A percentile compares a stretch with the other conserved stretches of the same genome.
Conservation (phyloP, 2,113 vertebrate species). For the Gadus chalcogrammus region DNA sequence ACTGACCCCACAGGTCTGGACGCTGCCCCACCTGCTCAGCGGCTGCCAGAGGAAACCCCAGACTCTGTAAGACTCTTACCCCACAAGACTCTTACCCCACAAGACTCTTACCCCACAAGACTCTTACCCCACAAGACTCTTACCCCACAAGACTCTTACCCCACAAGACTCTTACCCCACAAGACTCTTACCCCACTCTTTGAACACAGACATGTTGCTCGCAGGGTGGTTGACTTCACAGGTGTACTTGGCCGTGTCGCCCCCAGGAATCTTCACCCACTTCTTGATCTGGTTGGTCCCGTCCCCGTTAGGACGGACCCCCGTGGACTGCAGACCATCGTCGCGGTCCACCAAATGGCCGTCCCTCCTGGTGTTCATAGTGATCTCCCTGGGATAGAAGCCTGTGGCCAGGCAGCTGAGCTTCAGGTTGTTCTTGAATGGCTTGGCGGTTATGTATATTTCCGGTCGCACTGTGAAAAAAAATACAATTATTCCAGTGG, state of each 20-base stretch:
- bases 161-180: no score
- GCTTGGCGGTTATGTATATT: background rate
- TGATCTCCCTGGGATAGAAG: conserved; percentile 38
- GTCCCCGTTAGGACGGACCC: conserved; percentile 36
- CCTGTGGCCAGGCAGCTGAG: conserved; percentile 58
- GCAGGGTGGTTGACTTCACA: conserved; percentile 10
- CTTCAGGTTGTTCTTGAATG: accelerated
- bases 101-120: no score
- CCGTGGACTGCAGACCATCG: background rate
- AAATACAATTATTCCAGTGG: background rate
- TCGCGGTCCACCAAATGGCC: accelerated
- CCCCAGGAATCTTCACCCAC: conserved; percentile 29
- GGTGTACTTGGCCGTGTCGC: background rate
- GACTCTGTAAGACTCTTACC: no score
- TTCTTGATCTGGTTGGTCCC: conserved; percentile 43
- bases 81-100: no score
- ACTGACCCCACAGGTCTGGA: no score
- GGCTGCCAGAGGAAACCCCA: no score
- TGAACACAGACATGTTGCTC: accelerated
- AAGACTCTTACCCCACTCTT: conserved; percentile 30
- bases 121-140: no score
- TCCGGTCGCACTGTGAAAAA: conserved; percentile 29
- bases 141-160: no score
- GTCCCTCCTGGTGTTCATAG: conserved; percentile 16
- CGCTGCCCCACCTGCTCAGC: no score